Conservation (phyloP, 2,113 vertebrate genomes). For the Myocastor coypus region DNA sequence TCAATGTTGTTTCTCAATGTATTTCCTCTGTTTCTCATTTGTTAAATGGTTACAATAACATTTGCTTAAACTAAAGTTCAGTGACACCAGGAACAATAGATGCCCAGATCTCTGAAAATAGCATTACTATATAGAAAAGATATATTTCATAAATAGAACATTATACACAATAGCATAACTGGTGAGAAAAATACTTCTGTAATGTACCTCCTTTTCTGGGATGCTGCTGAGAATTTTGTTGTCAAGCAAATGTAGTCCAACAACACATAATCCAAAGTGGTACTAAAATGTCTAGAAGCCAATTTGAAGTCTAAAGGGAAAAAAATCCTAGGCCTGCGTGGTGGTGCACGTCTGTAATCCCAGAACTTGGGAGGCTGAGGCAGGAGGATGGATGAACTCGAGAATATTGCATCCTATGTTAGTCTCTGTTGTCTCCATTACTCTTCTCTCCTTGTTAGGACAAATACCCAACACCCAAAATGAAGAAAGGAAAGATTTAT, state of each 20-base stretch:
- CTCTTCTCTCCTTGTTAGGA: too few species aligned
- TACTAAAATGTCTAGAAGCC: neutral
- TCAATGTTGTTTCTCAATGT: neutral
- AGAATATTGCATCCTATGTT: neutral
- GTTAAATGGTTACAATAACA: neutral
- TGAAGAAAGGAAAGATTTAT: too few species aligned
- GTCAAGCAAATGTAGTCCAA: neutral
- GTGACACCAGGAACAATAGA: neutral
- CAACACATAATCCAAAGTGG: neutral
- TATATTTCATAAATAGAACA: neutral
- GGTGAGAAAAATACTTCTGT: neutral
- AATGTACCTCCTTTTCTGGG: neutral
- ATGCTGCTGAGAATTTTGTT: neutral
- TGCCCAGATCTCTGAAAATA: neutral
- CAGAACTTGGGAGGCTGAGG: too few species aligned
- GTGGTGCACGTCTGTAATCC: too few species aligned
- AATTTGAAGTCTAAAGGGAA: neutral
- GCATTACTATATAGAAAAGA: neutral
- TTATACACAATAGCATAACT: neutral
- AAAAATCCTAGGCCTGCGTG: neutral
- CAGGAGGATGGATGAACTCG: too few species aligned
- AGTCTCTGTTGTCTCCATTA: neutral
- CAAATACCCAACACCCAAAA: too few species aligned
- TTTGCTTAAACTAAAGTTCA: neutral
- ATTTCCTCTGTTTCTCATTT: neutral